Base-by-base conservation (phyloP, 2,888 invertebrate genomes). In the Hesperia comma region DNA sequence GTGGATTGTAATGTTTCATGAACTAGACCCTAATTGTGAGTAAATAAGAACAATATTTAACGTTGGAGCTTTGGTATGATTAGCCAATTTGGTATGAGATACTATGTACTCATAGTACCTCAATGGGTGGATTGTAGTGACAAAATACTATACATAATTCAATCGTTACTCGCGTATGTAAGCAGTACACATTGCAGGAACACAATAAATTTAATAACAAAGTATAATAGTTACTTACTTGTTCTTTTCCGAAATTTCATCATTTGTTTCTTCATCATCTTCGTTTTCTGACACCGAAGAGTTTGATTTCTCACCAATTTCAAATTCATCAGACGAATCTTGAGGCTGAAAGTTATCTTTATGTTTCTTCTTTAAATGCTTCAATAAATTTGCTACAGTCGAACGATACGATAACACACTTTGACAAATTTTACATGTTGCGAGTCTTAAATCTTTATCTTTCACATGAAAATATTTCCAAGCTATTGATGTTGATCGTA, bases 381-480 rank as follows among this genome's bases (percentile, higher is more conserved):
- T 33, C 12, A 55, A 37, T 10, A 55, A 55, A 55, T 55, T 55
- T 12, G 55, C 17, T 14, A 37, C 37, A 37, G 15, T 12, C 6
- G 55, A 37, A 10, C 33, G 33, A 17, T 55, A 55, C 55, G 55
- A 37, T 5, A 55, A 55, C 17, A 37, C n/a, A 4, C 17, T 37
- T 6, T 12, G 15, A 14, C 55, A 55, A 37, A 37, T 37, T 10
- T 55, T 55, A 3, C 55, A 55, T 17, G 0, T 55, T 12, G 55
- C 55, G n/a, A 33, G 12, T 17, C 0, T 15, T 5, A 0, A 1
- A 10, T 15, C 37, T 17, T 55, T 17, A 15, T 32, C 37, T 2
- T 46, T 46, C 6, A 55, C 10, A 10, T 17, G 33, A 40, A 56
- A 56, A 40, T 56, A 56, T 19, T 40, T 37, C 55, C 37, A 56